Evolutionary conservation across 1,140 invertebrate species (phyloP).

Genomic region (Meloidogyne exigua): DNA sequence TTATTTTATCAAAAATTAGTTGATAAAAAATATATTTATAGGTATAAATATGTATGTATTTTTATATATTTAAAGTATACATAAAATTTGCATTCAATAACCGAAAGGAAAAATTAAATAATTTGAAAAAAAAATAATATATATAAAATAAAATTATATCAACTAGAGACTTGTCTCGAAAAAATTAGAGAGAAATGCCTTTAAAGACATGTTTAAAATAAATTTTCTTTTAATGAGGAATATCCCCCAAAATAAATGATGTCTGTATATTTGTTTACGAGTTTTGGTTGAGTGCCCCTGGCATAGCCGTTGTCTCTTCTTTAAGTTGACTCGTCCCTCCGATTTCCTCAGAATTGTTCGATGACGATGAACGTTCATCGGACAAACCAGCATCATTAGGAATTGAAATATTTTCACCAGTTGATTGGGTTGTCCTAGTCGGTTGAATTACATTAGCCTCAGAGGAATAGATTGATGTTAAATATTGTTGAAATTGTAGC

Average conservation of each 20-base stretch:
- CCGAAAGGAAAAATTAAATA: neutral
- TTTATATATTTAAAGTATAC: too few species aligned
- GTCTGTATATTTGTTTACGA: neutral
- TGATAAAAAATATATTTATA: too few species aligned
- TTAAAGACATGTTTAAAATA: neutral
- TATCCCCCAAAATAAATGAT: neutral
- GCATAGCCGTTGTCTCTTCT: neutral
- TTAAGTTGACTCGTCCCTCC: neutral
- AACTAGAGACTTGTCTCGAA: neutral
- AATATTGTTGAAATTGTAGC: conserved; percentile 83
- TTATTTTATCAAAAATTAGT: too few species aligned
- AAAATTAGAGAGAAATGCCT: neutral
- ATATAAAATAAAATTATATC: neutral
- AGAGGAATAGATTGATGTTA: conserved; percentile 27
- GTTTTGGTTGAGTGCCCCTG: neutral
- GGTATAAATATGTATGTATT: too few species aligned
- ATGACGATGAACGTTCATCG: neutral
- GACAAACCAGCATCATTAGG: neutral
- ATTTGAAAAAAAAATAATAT: neutral
- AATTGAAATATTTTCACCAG: neutral
- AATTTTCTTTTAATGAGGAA: neutral
- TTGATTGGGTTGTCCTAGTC: neutral
- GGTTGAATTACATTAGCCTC: neutral
- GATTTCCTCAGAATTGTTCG: neutral
- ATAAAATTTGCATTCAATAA: neutral